Conservation (phyloP, 2,113 vertebrate genomes). For the Lophochroa leadbeateri region DNA sequence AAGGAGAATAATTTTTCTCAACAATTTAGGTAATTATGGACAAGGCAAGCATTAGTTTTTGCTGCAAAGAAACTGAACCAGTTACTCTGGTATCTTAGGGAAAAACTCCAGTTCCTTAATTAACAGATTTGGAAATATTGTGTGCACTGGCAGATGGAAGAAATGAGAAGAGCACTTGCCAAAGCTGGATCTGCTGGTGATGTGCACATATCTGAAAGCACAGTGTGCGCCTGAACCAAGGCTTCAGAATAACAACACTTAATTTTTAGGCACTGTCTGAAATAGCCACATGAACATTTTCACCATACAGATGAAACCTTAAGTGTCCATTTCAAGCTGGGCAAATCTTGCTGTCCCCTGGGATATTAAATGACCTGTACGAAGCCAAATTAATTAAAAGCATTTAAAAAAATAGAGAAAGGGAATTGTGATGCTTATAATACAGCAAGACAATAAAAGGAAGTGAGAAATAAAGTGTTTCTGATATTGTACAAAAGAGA, state of each 20-base stretch:
- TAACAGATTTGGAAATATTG: slow-evolving; percentile 46
- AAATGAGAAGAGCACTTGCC: background rate
- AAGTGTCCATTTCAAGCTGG: background rate
- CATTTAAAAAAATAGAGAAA: background rate
- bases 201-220: background rate
- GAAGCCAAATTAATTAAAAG: slow-evolving; percentile 2
- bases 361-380: background rate
- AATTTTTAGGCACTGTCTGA: background rate
- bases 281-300: background rate
- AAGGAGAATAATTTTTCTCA: slow-evolving; percentile 23
- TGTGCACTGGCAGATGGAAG: background rate
- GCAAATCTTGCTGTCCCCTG: background rate
- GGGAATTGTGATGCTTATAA: background rate
- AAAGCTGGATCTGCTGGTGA: slow-evolving; percentile 5
- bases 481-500: background rate
- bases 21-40: slow-evolving; percentile 55
- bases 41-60: slow-evolving; percentile 26
- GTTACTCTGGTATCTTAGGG: slow-evolving; percentile 34
- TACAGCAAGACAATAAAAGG: background rate
- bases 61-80: slow-evolving; percentile 2
- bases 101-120: slow-evolving; percentile 52
- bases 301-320: background rate
- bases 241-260: background rate
- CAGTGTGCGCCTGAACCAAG: slow-evolving; percentile 24
- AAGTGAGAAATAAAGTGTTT: background rate